These are phyloP conservation scores for Drosophila leonis DNA, from an alignment of 2,888 invertebrate genomes.

Conservation along the genomic window DNA sequence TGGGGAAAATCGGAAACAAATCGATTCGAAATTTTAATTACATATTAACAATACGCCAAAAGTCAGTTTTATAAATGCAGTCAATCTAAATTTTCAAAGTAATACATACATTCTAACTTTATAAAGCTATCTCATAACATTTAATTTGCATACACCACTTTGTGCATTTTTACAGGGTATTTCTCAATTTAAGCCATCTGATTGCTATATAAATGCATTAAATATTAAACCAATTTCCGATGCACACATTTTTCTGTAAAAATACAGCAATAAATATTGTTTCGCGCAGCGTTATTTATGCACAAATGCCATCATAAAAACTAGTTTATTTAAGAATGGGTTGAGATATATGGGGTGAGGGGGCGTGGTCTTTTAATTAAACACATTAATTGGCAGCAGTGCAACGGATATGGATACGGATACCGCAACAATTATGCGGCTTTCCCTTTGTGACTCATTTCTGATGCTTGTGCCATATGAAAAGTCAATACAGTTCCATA, in stretches of 20 bases:
- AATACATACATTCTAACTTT: too few relatives aligned
- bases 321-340: constrained; percentile 2
- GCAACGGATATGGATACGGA: constrained; percentile 4
- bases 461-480: neutral
- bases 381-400: constrained; percentile 33
- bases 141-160: too few relatives aligned
- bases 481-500: neutral
- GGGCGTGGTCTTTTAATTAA: constrained; percentile 24
- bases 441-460: constrained; percentile 23
- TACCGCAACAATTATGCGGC: constrained; percentile 26
- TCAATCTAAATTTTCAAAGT: too few relatives aligned
- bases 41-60: too few relatives aligned
- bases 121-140: too few relatives aligned
- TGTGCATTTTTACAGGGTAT: too few relatives aligned
- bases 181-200: neutral
- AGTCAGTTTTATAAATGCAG: too few relatives aligned
- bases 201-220: neutral
- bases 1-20: too few relatives aligned
- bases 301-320: constrained; percentile 10
- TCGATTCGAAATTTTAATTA: too few relatives aligned
- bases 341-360: neutral
- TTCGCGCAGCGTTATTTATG: constrained; percentile 8
- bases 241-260: neutral
- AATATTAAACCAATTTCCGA: neutral
- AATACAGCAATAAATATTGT: constrained; percentile 15